Evolutionary conservation across 2,797 vertebrate species (phyloP).

Genomic region (Gymnodraco acuticeps): DNA sequence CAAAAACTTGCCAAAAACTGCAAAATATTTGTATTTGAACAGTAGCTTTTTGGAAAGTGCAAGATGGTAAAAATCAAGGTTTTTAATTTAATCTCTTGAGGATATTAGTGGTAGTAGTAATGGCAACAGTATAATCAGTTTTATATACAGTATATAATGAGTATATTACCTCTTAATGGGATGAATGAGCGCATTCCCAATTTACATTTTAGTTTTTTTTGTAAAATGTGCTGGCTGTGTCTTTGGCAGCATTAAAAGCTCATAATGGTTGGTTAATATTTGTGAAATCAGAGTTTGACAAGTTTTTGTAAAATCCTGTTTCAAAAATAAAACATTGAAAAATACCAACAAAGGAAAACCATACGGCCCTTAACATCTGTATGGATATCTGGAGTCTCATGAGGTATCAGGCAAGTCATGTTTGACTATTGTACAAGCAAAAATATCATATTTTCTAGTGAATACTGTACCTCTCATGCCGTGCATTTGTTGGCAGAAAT

Average conservation of each 20-base stretch:
- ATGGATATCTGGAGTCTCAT: constrained; percentile 10
- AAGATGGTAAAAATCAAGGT: not conserved
- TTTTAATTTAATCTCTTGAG: not conserved
- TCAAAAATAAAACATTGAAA: not conserved
- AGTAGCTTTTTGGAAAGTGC: constrained; percentile 26
- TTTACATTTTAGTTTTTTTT: not conserved
- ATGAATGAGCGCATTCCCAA: constrained; percentile 4
- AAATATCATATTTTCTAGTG: not conserved
- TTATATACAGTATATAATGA: not conserved
- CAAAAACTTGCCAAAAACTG: not conserved
- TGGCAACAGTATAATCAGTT: not conserved
- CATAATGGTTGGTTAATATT: constrained; percentile 26
- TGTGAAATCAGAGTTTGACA: constrained; percentile 11
- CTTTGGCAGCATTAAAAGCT: constrained; percentile 25
- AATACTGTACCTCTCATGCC: not conserved
- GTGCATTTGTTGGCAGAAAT: constrained; percentile 6
- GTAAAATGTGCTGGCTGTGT: constrained; percentile 24
- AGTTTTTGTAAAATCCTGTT: constrained; percentile 10
- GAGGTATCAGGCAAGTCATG: not conserved
- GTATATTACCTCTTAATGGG: not conserved
- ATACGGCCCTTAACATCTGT: not conserved
- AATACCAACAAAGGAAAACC: constrained; percentile 8
- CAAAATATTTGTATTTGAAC: not conserved
- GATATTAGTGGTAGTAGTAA: not conserved
- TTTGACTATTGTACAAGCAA: not conserved